Percentiles rank a stretch among this genome's conserved stretches.
Conservation (phyloP, 2,797 vertebrate genomes). For the Amblyraja radiata region DNA sequence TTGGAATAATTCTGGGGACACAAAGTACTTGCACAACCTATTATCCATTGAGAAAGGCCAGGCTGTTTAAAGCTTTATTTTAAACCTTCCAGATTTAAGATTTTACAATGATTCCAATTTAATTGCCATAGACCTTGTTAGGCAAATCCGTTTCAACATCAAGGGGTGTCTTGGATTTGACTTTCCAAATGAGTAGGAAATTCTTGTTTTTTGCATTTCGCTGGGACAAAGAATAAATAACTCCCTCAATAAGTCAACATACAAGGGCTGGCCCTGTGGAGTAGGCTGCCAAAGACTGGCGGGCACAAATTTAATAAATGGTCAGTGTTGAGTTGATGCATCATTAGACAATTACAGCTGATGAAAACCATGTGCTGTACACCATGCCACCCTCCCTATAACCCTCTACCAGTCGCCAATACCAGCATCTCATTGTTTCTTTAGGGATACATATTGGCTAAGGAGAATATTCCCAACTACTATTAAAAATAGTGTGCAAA, state of each 20-base stretch:
- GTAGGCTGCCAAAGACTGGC: not conserved
- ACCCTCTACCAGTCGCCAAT: not conserved
- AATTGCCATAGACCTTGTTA: not conserved
- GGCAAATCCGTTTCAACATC: not conserved
- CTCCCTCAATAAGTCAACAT: not conserved
- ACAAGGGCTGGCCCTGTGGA: not conserved
- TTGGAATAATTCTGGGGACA: slow-evolving; percentile 25
- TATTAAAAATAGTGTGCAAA: not conserved
- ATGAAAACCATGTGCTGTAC: not conserved
- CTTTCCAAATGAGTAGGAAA: not conserved
- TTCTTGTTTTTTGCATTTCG: not conserved
- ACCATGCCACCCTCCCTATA: not conserved
- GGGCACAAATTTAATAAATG: not conserved
- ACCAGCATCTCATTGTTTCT: not conserved
- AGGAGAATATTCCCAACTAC: no score
- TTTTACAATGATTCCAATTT: not conserved
- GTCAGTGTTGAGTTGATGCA: not conserved
- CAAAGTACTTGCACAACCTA: not conserved
- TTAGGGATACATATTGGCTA: not conserved
- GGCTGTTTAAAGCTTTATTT: not conserved
- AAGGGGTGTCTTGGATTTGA: not conserved
- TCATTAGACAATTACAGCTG: not conserved
- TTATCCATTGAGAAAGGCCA: not conserved
- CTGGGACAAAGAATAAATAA: not conserved
- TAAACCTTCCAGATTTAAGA: not conserved